Conservation (phyloP, 2,797 vertebrate genomes). For the Acrossocheilus fasciatus region DNA sequence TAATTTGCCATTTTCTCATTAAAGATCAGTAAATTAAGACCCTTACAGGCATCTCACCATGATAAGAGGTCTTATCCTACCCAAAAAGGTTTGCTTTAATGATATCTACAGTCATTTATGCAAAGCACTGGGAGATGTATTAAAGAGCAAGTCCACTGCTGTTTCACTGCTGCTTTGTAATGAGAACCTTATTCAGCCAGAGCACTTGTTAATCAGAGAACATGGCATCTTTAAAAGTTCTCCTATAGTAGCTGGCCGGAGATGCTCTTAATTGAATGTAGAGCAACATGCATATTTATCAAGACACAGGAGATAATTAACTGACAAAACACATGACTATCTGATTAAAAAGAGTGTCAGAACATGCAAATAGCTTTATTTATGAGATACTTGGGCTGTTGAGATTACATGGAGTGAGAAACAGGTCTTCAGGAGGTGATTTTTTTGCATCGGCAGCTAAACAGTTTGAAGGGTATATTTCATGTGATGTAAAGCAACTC, state of each 20-base stretch:
- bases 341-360: constrained; percentile 62
- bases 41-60: not conserved
- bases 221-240: constrained; percentile 57
- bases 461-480: not conserved
- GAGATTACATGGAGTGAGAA: not conserved
- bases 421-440: not conserved
- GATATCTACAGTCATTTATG: constrained; percentile 37
- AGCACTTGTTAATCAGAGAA: constrained; percentile 41
- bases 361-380: constrained; percentile 66
- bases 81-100: constrained; percentile 19
- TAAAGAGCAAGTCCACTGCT: constrained; percentile 31
- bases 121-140: constrained; percentile 30
- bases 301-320: constrained; percentile 73
- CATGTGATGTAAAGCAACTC: not conserved
- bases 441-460: not conserved
- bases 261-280: constrained; percentile 69
- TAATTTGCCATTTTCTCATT: constrained; percentile 25
- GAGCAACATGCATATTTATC: constrained; percentile 70
- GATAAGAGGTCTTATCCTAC: constrained; percentile 9
- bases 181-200: constrained; percentile 46
- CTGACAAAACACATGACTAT: constrained; percentile 70
- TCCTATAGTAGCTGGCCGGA: constrained; percentile 51
- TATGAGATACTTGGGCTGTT: constrained; percentile 58
- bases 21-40: constrained; percentile 19
- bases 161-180: constrained; percentile 22